Base-by-base conservation (phyloP, 2,797 vertebrate species). In the Petrocephalus sullivani region DNA sequence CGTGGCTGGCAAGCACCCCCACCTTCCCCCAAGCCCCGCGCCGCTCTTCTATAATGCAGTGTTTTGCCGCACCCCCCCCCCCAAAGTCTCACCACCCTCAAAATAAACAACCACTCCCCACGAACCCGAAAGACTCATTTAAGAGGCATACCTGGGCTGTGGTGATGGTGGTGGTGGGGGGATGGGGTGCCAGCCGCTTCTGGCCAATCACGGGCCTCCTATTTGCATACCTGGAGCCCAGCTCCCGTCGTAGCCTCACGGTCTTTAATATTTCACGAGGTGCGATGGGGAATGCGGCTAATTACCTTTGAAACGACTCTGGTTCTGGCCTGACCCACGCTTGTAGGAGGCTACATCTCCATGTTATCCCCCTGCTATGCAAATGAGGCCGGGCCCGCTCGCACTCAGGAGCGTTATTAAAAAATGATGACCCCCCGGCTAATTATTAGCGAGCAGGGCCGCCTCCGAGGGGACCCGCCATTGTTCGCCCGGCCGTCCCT, bases 361-460 rank as follows among this genome's bases (percentile, higher is more conserved):
- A 92, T 91, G 92, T 91, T 88, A 33, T 67, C 89, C 81, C 87
- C 71, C 89, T 83, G 87, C 90, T 91, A 94, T 94, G 93, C 92
- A 93, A 93, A 95, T 95, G 91, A 94, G 92, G 89, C 90, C 87
- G 89, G 91, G 91, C 88, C 85, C 57, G 88, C 53, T 78, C 71
- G 71, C 53, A 41, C 89, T 89, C 88, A 28, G 16, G 51, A 56
- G 75, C 88, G 87, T 90, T 92, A 93, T 95, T 93, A 94, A 93
- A 94, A 94, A 94, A 92, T 93, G 89, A 93, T 95, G 94, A 94
- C 93, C 93, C 90, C 71, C 89, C 9, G 87, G 92, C 92, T 94
- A 93, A 95, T 95, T 93, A 95, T 94, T 88, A 91, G 91, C 1
- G 3, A 90, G 91, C 82, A 14, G 89, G 88, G 84, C 89, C 90